These are phyloP conservation scores for Cephus cinctus DNA, from an alignment of 1,140 invertebrate species.

Conservation along the genomic window DNA sequence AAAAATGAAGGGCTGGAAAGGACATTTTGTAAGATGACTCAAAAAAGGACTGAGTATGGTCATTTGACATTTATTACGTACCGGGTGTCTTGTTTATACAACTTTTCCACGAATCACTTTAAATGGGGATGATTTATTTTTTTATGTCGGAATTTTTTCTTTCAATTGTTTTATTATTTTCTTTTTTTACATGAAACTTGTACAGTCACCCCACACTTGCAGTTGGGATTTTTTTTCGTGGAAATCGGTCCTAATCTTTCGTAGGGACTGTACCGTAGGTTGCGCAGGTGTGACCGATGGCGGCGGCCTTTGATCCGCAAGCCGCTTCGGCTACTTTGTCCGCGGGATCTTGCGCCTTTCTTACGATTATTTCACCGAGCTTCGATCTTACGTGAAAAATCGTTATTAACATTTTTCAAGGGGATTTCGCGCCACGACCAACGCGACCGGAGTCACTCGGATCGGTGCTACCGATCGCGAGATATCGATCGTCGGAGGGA, in stretches of 20 bases:
- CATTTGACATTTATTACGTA: too few relatives aligned
- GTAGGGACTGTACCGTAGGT: conserved; percentile 39
- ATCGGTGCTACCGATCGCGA: conserved; percentile 14
- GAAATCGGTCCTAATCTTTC: conserved; percentile 20
- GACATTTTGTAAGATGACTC: conserved; percentile 1
- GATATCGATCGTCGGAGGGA: conserved; percentile 8
- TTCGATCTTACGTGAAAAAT: neutral
- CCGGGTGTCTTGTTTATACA: too few relatives aligned
- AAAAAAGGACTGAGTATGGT: neutral
- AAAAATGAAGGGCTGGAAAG: too few relatives aligned
- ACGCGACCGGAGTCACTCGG: conserved; percentile 3
- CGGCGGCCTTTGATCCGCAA: conserved; percentile 48
- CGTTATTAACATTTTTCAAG: conserved; percentile 4
- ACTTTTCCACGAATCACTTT: too few relatives aligned
- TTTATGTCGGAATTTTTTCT: conserved; percentile 1
- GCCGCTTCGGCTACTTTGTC: conserved; percentile 45
- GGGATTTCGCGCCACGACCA: neutral
- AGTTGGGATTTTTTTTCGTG: too few relatives aligned
- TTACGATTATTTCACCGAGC: conserved; percentile 2
- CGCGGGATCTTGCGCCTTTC: conserved; percentile 29
- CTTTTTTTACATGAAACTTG: too few relatives aligned
- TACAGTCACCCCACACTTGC: too few relatives aligned
- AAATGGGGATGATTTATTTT: too few relatives aligned
- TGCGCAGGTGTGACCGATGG: conserved; percentile 53
- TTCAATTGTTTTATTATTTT: conserved; percentile 3